Evolutionary conservation across 1,140 invertebrate species (phyloP), one percentile per base, ranked within the genome.

Genomic region (Heliconius hewitsoni): DNA sequence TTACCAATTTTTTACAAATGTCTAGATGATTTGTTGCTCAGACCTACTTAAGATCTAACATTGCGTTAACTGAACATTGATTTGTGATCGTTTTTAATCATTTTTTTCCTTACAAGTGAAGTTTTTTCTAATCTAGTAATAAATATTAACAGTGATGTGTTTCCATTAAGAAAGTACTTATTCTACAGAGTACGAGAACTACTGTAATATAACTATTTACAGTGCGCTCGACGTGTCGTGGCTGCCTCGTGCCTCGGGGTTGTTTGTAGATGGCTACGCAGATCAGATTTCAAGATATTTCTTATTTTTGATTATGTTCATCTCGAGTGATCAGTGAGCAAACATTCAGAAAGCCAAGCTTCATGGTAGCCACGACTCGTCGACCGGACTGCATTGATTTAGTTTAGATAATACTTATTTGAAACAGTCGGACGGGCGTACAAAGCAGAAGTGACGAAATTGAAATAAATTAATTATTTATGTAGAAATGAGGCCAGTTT

Each of bases 21-120:
- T 74, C 50, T 71, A 81, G 60, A 78, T 78, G 78, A 81, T 81
- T 81, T 80, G 79, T 80, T 80, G 79, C 55, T 81, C 76, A 81
- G 76, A 81, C 80, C 60, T 77, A 80, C 79, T 81, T 81, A 81
- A 78, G n/a, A 57, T 73, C 46, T 77, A 81, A 77, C 57, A 73
- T 78, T 39, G 66, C 71, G 55, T 66, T 74, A 60, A 66, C 30
- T 70, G 74, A 76, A 27, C 5, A 34, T 42, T 27, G 30, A 39
- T 37, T 70, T 80, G 37, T 76, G 71, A 76, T 71, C 52, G 73
- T 71, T 23, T 70, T 60, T 30, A 39, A 73, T 66, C 13, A 66
- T 57, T 57, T 30, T 70, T 60, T 46, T 46, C 39, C 60, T 70
- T 70, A 76, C 16, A 37, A 76, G 60, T 50, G 74, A 70, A 19